Conservation (phyloP, 2,888 invertebrate species). For the Agrochola lychnidis region DNA sequence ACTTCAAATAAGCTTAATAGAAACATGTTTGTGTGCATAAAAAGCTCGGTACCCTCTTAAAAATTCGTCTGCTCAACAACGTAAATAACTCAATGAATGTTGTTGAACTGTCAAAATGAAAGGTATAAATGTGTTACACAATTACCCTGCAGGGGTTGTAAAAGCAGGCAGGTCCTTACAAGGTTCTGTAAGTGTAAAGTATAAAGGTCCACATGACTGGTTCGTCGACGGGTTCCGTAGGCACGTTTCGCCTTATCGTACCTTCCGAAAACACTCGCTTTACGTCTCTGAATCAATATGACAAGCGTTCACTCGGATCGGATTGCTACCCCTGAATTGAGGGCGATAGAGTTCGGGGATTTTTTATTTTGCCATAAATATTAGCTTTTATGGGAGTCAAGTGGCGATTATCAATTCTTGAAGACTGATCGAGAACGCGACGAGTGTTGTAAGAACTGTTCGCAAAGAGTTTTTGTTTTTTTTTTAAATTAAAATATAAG, state of each 20-base stretch:
- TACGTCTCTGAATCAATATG: conserved; percentile 85
- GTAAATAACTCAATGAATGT: not conserved
- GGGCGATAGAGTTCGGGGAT: conserved; percentile 67
- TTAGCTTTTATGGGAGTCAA: conserved; percentile 37
- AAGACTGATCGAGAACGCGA: not conserved
- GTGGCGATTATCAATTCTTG: conserved; percentile 38
- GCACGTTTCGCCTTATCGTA: conserved; percentile 86
- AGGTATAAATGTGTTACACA: not conserved
- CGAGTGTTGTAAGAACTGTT: conserved; percentile 4
- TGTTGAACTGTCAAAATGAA: not conserved
- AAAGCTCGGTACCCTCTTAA: too few species aligned
- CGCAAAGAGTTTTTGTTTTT: not conserved
- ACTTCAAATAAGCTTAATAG: too few species aligned
- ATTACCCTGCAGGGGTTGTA: not conserved
- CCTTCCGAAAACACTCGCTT: conserved; percentile 86
- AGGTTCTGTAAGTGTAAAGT: conserved; percentile 71
- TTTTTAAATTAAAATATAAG: not conserved
- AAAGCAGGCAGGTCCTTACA: conserved; percentile 64
- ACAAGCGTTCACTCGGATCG: conserved; percentile 82
- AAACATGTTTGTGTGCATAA: too few species aligned
- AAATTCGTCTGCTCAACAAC: not conserved
- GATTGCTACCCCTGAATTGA: conserved; percentile 80
- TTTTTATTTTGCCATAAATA: conserved; percentile 49
- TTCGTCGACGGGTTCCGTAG: conserved; percentile 75
- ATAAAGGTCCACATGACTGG: conserved; percentile 79